A percentile compares a stretch with the other conserved stretches of the same genome.
Evolutionary conservation across 1,140 invertebrate genomes (phyloP).

Genomic region (Caenorhabditis tropicalis): DNA sequence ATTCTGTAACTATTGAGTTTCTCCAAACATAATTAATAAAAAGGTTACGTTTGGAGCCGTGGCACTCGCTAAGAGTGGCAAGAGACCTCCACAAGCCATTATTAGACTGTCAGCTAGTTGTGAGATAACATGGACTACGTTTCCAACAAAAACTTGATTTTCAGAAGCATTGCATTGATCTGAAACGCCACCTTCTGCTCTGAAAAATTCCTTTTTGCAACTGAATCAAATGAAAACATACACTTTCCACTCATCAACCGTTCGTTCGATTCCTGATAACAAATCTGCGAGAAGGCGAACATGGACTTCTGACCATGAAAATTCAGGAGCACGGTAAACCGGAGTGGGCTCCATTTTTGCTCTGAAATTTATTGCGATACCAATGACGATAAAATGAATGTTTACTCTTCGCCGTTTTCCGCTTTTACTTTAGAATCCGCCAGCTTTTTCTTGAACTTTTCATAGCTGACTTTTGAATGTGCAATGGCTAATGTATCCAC

Average conservation of each 20-base stretch:
- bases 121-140: slow-evolving; percentile 97
- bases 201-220: background rate
- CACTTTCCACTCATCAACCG: slow-evolving; percentile 90
- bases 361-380: background rate
- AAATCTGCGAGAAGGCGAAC: slow-evolving; percentile 94
- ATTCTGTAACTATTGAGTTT: slow-evolving; percentile 78
- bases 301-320: slow-evolving; percentile 98
- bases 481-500: slow-evolving; percentile 98
- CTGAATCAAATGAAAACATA: slow-evolving; percentile 69
- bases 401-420: background rate
- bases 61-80: slow-evolving; percentile 93
- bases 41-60: slow-evolving; percentile 91
- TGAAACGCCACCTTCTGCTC: slow-evolving; percentile 15
- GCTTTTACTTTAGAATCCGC: slow-evolving; percentile 32
- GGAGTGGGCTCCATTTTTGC: slow-evolving; percentile 78
- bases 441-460: slow-evolving; percentile 61
- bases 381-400: background rate
- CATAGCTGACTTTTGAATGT: slow-evolving; percentile 83
- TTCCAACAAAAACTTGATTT: slow-evolving; percentile 98
- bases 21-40: no score
- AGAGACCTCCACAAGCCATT: slow-evolving; percentile 94
- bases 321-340: slow-evolving; percentile 97
- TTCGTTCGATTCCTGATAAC: slow-evolving; percentile 93
- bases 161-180: slow-evolving; percentile 43
- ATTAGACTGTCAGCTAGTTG: slow-evolving; percentile 98